These are phyloP conservation scores for Nesometra sesokonis DNA, from an alignment of 35 echinoderm and acorn worm species.

Conservation along the genomic window DNA sequence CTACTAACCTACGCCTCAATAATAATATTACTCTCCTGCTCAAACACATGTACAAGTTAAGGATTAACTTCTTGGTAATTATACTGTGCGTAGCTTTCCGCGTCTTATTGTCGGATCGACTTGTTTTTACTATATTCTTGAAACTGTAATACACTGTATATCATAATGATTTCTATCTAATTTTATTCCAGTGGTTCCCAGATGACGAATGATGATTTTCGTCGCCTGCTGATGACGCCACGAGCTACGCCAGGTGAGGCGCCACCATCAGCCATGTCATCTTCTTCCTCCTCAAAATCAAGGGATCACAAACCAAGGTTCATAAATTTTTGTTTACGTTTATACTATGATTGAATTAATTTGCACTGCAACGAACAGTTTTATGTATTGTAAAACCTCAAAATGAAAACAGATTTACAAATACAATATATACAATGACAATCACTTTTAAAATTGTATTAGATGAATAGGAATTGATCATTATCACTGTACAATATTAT, in stretches of 20 bases:
- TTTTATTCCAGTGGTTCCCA: conserved; percentile 39
- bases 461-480: too few relatives aligned
- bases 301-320: neutral
- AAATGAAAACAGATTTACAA: too few relatives aligned
- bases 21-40: neutral
- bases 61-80: neutral
- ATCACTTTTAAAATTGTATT: too few relatives aligned
- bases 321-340: neutral
- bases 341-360: too few relatives aligned
- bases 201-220: conserved; percentile 94
- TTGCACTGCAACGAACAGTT: too few relatives aligned
- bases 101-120: too few relatives aligned
- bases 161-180: neutral
- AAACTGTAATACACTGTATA: neutral
- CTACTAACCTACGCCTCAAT: too few relatives aligned
- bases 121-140: neutral
- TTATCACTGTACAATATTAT: too few relatives aligned
- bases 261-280: conserved; percentile 27
- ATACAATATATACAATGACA: too few relatives aligned
- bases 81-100: too few relatives aligned
- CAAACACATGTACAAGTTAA: too few relatives aligned
- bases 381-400: too few relatives aligned
- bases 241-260: conserved; percentile 81
- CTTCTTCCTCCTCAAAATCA: neutral
- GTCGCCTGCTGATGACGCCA: conserved; percentile 93